Evolutionary conservation across 2,888 invertebrate genomes (phyloP).

Genomic region (Periphyllus acericola): DNA sequence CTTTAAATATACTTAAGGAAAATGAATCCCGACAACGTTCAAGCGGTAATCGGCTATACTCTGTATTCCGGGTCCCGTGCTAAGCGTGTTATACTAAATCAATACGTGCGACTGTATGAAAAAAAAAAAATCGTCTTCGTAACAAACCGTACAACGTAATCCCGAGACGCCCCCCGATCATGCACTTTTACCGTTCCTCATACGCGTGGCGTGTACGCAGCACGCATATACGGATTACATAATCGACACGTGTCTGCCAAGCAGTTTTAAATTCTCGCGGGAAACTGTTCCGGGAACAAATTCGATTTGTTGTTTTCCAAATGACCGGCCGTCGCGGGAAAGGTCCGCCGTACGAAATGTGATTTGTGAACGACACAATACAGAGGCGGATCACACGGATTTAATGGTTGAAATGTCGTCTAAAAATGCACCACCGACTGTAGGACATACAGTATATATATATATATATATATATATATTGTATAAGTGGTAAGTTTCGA

Average conservation of each 20-base stretch:
- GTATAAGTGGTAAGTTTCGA: too few species aligned
- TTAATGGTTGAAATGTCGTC: background rate
- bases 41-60: background rate
- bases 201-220: background rate
- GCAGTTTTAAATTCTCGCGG: too few species aligned
- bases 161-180: background rate
- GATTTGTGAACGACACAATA: background rate
- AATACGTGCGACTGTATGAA: background rate
- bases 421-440: background rate
- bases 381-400: background rate
- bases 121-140: background rate
- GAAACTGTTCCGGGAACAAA: too few species aligned
- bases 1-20: background rate
- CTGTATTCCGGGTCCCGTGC: background rate
- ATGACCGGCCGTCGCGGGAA: background rate
- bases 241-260: background rate
- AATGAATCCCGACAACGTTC: background rate
- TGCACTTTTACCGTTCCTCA: too few species aligned
- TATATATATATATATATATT: background rate
- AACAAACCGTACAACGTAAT: background rate
- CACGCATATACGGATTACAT: too few species aligned
- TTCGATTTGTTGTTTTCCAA: too few species aligned
- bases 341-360: background rate
- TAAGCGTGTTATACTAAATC: background rate
- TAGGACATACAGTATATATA: background rate